Percentiles rank a stretch among this genome's conserved stretches.
Conservation (phyloP, 30 jellyfish, hydroid and myxozoan species). For the Cassiopea xamachana region DNA sequence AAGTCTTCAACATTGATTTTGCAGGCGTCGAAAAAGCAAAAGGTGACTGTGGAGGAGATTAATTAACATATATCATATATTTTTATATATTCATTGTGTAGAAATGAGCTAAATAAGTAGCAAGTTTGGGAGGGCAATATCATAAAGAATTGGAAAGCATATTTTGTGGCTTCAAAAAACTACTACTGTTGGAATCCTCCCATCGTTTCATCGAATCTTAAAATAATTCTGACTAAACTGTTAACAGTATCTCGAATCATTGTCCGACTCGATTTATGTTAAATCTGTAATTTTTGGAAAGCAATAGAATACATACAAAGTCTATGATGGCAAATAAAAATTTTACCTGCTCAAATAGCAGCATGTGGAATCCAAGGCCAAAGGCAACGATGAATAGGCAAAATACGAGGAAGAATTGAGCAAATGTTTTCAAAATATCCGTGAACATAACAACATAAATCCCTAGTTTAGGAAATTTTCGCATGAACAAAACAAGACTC, state of each 20-base stretch:
- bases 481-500: conserved; percentile 94
- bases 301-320: too few species aligned
- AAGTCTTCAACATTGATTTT: conserved; percentile 93
- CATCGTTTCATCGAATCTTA: too few species aligned
- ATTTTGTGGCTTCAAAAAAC: too few species aligned
- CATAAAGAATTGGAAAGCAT: too few species aligned
- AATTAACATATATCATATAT: too few species aligned
- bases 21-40: conserved; percentile 93
- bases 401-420: conserved; percentile 91
- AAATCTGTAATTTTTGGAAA: not conserved
- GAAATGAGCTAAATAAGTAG: too few species aligned
- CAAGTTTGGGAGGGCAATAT: too few species aligned
- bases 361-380: conserved; percentile 97
- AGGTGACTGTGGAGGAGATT: conserved; percentile 68
- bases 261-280: not conserved
- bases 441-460: conserved; percentile 98
- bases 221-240: too few species aligned
- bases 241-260: too few species aligned
- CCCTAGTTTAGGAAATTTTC: conserved; percentile 98
- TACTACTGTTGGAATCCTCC: too few species aligned
- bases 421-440: conserved; percentile 93
- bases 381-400: conserved; percentile 92
- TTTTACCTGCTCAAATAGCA: conserved; percentile 85
- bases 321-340: too few species aligned
- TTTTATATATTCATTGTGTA: too few species aligned